Percentiles rank a stretch among this genome's conserved stretches.
phyloP scores from a whole-genome alignment of 1,140 invertebrate genomes.

The Pseudomyrmex pallidus region DNA sequence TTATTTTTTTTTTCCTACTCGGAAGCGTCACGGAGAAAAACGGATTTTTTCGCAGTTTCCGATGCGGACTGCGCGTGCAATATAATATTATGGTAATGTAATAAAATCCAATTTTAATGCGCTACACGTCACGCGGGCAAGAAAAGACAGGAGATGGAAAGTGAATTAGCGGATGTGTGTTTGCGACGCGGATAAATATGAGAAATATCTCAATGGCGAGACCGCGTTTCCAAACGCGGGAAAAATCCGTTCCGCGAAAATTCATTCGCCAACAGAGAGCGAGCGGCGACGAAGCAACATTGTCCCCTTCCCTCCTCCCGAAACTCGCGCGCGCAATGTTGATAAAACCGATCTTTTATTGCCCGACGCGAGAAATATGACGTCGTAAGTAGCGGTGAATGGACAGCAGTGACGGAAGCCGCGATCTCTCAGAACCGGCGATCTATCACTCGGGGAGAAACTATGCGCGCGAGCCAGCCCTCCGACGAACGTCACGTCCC shows the following conservation, averaged over 20 bases:
- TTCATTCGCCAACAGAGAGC: no score
- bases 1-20: background rate
- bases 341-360: constrained; percentile 18
- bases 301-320: background rate
- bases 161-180: constrained; percentile 3
- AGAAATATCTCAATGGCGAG: no score
- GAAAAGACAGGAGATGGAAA: background rate
- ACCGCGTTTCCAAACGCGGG: no score
- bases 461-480: constrained; percentile 40
- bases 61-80: no score
- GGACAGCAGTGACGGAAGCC: constrained; percentile 38
- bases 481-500: constrained; percentile 24
- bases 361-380: constrained; percentile 11
- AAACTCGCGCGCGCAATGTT: background rate
- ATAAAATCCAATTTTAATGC: constrained; percentile 25
- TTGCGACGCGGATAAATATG: background rate
- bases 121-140: background rate
- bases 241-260: no score
- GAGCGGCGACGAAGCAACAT: no score
- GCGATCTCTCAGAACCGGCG: constrained; percentile 26
- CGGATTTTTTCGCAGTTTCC: background rate
- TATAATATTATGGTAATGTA: constrained; percentile 1
- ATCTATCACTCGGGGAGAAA: constrained; percentile 34
- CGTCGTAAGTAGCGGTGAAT: constrained; percentile 15
- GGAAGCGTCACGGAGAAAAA: background rate